A percentile compares a stretch with the other conserved stretches of the same genome.
phyloP scores from a whole-genome alignment of 2,797 vertebrate genomes.

The Hozukius guyotensis region DNA sequence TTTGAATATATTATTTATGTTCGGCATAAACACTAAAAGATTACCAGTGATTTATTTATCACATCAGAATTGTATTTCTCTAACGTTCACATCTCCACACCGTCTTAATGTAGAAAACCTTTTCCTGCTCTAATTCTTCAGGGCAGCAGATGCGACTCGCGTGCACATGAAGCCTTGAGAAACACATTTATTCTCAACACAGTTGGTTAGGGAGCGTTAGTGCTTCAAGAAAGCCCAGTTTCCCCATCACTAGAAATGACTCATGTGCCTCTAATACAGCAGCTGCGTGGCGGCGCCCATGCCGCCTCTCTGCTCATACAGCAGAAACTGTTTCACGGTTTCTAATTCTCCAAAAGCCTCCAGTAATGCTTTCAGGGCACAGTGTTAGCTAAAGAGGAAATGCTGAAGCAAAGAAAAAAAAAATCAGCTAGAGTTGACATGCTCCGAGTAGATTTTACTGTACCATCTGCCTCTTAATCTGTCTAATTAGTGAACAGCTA shows the following conservation, averaged over 20 bases:
- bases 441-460: slow-evolving; percentile 26
- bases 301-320: slow-evolving; percentile 36
- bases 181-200: slow-evolving; percentile 9
- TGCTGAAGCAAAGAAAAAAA: background rate
- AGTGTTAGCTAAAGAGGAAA: slow-evolving; percentile 37
- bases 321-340: slow-evolving; percentile 48
- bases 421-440: slow-evolving; percentile 13
- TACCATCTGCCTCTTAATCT: slow-evolving; percentile 56
- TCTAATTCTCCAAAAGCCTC: slow-evolving; percentile 50
- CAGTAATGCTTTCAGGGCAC: slow-evolving; percentile 44
- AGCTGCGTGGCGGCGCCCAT: slow-evolving; percentile 27
- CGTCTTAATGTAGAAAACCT: background rate
- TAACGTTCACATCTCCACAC: background rate
- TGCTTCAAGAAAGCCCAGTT: slow-evolving; percentile 32
- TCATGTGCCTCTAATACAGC: slow-evolving; percentile 31
- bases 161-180: slow-evolving; percentile 12
- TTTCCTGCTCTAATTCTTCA: background rate
- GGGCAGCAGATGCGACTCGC: background rate
- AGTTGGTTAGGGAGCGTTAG: slow-evolving; percentile 18
- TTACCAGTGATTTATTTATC: background rate
- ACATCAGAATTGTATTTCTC: background rate
- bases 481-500: slow-evolving; percentile 54
- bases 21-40: background rate
- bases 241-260: slow-evolving; percentile 38
- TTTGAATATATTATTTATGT: background rate